Evolutionary conservation across 2,888 invertebrate genomes (phyloP).

Genomic region (Tetragonisca angustula): DNA sequence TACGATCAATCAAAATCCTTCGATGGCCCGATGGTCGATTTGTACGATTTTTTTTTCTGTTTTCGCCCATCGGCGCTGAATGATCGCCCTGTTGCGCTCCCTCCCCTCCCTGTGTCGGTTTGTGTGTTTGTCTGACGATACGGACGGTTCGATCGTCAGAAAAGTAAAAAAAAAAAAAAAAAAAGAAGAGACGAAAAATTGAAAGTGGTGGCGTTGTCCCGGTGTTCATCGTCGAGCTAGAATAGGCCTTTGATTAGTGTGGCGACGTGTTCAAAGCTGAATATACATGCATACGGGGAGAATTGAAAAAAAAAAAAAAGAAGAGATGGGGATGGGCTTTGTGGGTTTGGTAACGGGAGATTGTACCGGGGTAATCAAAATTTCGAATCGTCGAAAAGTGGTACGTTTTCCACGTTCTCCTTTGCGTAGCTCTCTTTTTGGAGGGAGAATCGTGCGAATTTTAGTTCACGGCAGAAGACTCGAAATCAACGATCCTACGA

Average conservation of each 20-base stretch:
- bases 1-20: slow-evolving; percentile 50
- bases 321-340: background rate
- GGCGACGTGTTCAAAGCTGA: background rate
- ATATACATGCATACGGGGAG: background rate
- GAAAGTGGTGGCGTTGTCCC: background rate
- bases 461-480: background rate
- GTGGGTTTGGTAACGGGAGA: background rate
- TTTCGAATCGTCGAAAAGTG: background rate
- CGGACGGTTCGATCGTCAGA: background rate
- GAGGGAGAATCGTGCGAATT: background rate
- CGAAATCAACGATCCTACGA: too few species aligned
- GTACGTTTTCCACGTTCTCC: background rate
- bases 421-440: background rate
- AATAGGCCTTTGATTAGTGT: slow-evolving; percentile 2
- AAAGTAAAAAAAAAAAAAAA: background rate
- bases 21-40: slow-evolving; percentile 27
- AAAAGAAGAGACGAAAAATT: background rate
- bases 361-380: background rate
- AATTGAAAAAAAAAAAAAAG: background rate
- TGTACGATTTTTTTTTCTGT: slow-evolving; percentile 17
- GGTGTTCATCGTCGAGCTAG: background rate
- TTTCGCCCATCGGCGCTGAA: background rate
- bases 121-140: background rate
- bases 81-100: slow-evolving; percentile 8
- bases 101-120: background rate